Percentiles rank a stretch among this genome's conserved stretches.
Conservation (phyloP, 2,113 vertebrate species). For the Trichomycterus rosablanca region DNA sequence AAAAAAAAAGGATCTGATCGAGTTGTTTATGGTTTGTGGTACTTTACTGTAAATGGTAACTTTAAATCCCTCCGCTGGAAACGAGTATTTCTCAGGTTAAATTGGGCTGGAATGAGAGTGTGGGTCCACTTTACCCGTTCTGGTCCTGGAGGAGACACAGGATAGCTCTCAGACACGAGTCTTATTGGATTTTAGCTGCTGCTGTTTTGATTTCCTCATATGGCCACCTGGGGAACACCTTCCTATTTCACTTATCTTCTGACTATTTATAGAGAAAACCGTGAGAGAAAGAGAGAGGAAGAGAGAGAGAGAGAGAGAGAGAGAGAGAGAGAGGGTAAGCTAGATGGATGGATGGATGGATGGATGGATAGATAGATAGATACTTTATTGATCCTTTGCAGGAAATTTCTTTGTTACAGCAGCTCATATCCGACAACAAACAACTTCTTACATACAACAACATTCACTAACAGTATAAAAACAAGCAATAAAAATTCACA, state of each 20-base stretch:
- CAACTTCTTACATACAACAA: no score
- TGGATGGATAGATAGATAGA: no score
- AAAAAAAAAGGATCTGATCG: no score
- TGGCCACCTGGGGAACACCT: constrained; percentile 49
- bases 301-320: background rate
- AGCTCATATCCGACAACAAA: no score
- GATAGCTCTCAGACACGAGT: constrained; percentile 42
- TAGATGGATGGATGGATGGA: no score
- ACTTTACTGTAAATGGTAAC: no score
- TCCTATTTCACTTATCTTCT: constrained; percentile 59
- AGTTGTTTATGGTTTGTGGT: no score
- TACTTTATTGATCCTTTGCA: no score
- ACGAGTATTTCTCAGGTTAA: background rate
- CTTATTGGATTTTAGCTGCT: constrained; percentile 59
- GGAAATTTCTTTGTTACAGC: no score
- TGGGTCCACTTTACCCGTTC: background rate
- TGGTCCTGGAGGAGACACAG: constrained; percentile 21
- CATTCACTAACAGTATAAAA: no score
- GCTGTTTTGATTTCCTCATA: constrained; percentile 58
- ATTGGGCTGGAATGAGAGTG: background rate
- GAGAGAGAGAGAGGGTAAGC: no score
- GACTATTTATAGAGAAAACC: constrained; percentile 61
- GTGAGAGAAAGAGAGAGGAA: constrained; percentile 17
- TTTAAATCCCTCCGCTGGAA: background rate
- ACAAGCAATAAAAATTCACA: no score